Conservation (phyloP, 2,888 invertebrate genomes). For the Ommatoiulus sabulosus region DNA sequence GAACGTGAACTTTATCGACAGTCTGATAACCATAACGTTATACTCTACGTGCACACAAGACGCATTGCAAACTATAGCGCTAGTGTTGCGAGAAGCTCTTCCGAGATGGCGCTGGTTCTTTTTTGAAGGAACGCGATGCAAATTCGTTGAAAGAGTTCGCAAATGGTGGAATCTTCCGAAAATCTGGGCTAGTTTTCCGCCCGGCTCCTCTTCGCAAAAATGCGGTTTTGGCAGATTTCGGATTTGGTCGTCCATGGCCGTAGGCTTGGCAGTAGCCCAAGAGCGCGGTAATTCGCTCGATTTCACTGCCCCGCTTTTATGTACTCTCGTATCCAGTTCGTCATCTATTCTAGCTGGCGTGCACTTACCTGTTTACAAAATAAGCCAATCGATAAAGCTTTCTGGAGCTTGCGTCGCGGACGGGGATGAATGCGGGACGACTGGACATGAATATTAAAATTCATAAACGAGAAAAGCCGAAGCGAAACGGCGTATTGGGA, state of each 20-base stretch:
- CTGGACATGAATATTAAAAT: conserved; percentile 43
- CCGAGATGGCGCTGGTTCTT: not conserved
- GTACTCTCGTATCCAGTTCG: conserved; percentile 36
- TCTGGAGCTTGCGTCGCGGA: not conserved
- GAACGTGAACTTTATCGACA: not conserved
- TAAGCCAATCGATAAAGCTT: conserved; percentile 24
- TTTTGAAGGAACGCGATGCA: not conserved
- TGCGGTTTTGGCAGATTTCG: not conserved
- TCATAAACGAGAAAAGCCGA: conserved; percentile 42
- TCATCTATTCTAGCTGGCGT: conserved; percentile 27
- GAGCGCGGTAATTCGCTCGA: not conserved
- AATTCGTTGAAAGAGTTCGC: too few relatives aligned
- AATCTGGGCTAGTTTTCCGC: not conserved
- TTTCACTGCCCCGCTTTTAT: not conserved
- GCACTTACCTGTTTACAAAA: conserved; percentile 43
- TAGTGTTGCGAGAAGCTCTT: not conserved
- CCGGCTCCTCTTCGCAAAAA: not conserved
- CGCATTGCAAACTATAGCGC: too few relatives aligned
- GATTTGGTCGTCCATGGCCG: conserved; percentile 21
- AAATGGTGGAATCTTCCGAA: too few relatives aligned
- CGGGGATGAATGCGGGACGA: conserved; percentile 35
- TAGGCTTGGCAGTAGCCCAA: conserved; percentile 27
- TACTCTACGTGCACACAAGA: too few relatives aligned
- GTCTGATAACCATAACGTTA: not conserved
- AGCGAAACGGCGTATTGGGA: conserved; percentile 8